phyloP scores from a whole-genome alignment of 2,797 vertebrate species.

The Oreochromis grahami region DNA sequence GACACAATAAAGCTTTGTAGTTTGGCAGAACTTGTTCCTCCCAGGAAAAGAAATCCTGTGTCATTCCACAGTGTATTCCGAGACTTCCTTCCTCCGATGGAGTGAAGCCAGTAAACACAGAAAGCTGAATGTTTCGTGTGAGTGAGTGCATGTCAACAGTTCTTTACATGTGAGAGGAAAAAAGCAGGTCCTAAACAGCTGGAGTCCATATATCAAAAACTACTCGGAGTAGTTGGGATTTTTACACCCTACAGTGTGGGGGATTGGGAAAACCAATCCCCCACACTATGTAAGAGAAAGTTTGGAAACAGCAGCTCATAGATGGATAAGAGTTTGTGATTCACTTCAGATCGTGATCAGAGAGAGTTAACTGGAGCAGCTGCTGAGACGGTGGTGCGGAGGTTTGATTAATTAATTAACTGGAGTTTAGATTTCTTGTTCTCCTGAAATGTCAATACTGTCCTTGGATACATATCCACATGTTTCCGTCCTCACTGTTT shows the following conservation, averaged over 20 bases:
- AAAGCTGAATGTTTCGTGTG: conserved; percentile 16
- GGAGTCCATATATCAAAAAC: conserved; percentile 21
- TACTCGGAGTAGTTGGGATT: not conserved
- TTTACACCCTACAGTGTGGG: not conserved
- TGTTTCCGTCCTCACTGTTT: not conserved
- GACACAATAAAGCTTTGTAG: conserved; percentile 33
- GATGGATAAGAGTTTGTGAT: not conserved
- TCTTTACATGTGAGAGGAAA: not conserved
- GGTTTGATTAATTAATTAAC: not conserved
- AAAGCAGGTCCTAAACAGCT: conserved; percentile 34
- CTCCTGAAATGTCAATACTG: not conserved
- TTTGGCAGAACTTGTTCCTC: not conserved
- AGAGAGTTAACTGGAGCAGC: not conserved
- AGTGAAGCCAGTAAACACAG: conserved; percentile 60
- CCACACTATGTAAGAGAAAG: not conserved
- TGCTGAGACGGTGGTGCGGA: not conserved
- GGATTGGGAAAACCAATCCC: not conserved
- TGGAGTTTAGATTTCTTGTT: not conserved
- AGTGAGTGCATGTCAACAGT: not conserved
- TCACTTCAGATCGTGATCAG: not conserved
- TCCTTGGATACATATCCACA: not conserved
- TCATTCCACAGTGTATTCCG: conserved; percentile 39
- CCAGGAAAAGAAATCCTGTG: conserved; percentile 4
- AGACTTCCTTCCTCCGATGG: conserved; percentile 70
- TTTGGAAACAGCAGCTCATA: not conserved